A percentile compares a stretch with the other conserved stretches of the same genome.
phyloP scores from a whole-genome alignment of 2,888 invertebrate genomes.

The Flabesymbios commensalis region DNA sequence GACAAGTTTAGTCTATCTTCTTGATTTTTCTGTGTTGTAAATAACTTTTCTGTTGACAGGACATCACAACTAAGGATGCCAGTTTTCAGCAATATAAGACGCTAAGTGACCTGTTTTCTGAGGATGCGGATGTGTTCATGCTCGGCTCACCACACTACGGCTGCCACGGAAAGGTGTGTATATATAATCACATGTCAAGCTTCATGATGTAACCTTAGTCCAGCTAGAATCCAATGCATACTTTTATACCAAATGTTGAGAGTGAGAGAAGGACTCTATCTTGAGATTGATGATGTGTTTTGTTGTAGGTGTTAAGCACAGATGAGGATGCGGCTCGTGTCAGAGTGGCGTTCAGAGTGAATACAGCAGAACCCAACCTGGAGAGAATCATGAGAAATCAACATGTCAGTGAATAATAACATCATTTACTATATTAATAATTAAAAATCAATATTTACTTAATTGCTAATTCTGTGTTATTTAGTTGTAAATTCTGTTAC shows the following conservation, averaged over 20 bases:
- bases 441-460: too few relatives aligned
- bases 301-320: too few relatives aligned
- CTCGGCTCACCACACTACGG: constrained; percentile 82
- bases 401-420: neutral
- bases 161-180: constrained; percentile 67
- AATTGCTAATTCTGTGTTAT: too few relatives aligned
- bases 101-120: constrained; percentile 72
- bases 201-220: too few relatives aligned
- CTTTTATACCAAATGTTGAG: too few relatives aligned
- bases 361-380: constrained; percentile 51
- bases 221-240: too few relatives aligned
- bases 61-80: constrained; percentile 58
- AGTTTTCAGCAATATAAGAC: constrained; percentile 61
- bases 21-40: too few relatives aligned
- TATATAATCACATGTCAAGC: too few relatives aligned
- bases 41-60: constrained; percentile 41
- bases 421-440: neutral
- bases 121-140: constrained; percentile 74
- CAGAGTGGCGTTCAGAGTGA: constrained; percentile 47
- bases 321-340: constrained; percentile 47
- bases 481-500: too few relatives aligned
- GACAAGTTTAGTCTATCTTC: too few relatives aligned
- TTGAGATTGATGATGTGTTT: neutral
- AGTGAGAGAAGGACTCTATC: too few relatives aligned
- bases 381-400: constrained; percentile 2